Conservation (phyloP, 2,888 invertebrate genomes). For the Brenthis ino region DNA sequence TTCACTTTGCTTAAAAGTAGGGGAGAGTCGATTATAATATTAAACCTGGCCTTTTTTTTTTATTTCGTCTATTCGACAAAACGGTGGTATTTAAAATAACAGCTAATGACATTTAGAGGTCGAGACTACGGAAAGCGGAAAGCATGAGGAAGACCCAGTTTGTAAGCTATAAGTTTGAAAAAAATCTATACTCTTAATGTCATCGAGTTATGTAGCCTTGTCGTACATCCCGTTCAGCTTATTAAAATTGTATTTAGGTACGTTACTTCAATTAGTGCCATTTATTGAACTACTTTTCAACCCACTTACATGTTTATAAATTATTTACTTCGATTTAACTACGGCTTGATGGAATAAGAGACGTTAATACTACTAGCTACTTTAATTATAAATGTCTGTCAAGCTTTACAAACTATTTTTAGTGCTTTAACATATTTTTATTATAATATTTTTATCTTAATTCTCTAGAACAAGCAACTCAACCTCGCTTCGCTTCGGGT, state of each 20-base stretch:
- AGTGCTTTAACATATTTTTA: no score
- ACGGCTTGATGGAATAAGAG: slow-evolving; percentile 1
- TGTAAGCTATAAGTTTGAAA: not conserved
- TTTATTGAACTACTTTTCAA: slow-evolving; percentile 20
- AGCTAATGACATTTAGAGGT: not conserved
- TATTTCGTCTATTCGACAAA: no score
- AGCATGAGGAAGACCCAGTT: not conserved
- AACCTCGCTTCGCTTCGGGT: no score
- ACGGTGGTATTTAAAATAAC: not conserved
- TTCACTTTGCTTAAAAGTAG: no score
- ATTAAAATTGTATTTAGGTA: slow-evolving; percentile 20
- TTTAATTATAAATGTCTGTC: not conserved
- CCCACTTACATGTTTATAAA: slow-evolving; percentile 20
- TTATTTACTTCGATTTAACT: slow-evolving; percentile 12
- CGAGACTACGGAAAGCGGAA: not conserved
- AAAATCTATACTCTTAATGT: not conserved
- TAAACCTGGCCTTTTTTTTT: no score
- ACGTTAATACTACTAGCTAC: not conserved
- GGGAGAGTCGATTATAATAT: no score
- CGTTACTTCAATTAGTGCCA: slow-evolving; percentile 2
- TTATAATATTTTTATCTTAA: no score
- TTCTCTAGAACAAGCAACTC: no score
- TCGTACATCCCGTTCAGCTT: slow-evolving; percentile 26
- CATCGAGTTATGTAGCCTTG: slow-evolving; percentile 30
- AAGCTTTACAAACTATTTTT: no score